Percentiles rank a stretch among this genome's conserved stretches.
Conservation (phyloP, 2,888 invertebrate genomes). For the Agrotis exclamationis region DNA sequence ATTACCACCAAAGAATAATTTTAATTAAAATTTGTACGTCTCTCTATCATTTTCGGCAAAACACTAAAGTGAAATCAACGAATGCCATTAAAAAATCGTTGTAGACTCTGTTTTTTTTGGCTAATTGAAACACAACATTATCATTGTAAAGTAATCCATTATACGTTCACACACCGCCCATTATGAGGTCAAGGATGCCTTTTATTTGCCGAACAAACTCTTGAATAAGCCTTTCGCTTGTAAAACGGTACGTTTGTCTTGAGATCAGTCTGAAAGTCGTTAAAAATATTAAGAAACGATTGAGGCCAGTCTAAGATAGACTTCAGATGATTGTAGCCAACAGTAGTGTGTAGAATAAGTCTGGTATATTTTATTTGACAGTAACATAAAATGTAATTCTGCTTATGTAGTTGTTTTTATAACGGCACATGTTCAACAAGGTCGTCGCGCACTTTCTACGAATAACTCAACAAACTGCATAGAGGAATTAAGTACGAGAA, state of each 20-base stretch:
- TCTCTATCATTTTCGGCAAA: not conserved
- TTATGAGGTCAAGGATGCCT: constrained; percentile 54
- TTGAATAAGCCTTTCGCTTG: constrained; percentile 52
- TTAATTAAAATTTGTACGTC: too few relatives aligned
- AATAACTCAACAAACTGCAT: not conserved
- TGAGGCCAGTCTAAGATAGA: constrained; percentile 28
- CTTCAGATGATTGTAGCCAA: not conserved
- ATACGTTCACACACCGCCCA: constrained; percentile 32
- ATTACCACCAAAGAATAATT: not conserved
- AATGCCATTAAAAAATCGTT: too few relatives aligned
- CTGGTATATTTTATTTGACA: constrained; percentile 6
- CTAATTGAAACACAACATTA: constrained; percentile 26
- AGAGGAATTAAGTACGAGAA: not conserved
- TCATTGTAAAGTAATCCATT: constrained; percentile 35
- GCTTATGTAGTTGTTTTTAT: constrained; percentile 11
- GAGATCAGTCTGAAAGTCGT: constrained; percentile 30
- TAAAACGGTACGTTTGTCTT: constrained; percentile 43
- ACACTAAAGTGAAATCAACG: too few relatives aligned
- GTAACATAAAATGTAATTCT: constrained; percentile 16
- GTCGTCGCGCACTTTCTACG: constrained; percentile 16
- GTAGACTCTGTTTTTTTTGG: not conserved
- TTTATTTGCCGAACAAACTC: constrained; percentile 42
- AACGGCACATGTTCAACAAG: constrained; percentile 2
- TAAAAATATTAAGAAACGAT: constrained; percentile 25
- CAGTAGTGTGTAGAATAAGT: not conserved